phyloP scores from a whole-genome alignment of 2,113 vertebrate species.

The Petromus typicus region DNA sequence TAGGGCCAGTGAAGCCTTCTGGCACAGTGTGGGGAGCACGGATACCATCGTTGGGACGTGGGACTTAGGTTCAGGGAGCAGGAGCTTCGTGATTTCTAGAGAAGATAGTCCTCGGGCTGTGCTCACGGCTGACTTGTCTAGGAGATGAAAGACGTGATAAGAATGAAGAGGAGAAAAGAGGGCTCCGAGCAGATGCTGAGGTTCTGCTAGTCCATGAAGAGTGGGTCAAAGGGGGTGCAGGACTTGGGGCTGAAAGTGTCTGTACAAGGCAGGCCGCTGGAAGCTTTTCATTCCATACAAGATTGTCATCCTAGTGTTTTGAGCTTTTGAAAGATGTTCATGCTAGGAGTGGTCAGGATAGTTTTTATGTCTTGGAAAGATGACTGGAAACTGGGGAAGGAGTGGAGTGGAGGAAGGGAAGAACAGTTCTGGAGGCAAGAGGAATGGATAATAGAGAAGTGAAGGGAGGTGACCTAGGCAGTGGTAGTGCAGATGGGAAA shows the following conservation, averaged over 20 bases:
- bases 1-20: background rate
- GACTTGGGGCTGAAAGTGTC: background rate
- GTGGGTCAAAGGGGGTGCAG: background rate
- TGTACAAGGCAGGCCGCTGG: background rate
- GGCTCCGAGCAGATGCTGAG: background rate
- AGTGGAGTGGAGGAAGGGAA: background rate
- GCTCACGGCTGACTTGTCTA: background rate
- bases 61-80: background rate
- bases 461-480: background rate
- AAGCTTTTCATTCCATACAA: background rate
- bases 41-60: background rate
- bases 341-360: background rate
- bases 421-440: background rate
- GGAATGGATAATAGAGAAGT: background rate
- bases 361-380: background rate
- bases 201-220: background rate
- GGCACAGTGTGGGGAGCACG: background rate
- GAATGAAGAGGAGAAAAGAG: background rate
- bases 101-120: background rate
- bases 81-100: background rate
- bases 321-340: background rate
- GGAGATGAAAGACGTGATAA: background rate
- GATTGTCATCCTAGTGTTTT: background rate
- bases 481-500: too few species aligned
- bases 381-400: background rate